Evolutionary conservation across 2,113 vertebrate species (phyloP), one percentile per base, ranked within the genome.

Genomic region (Hippocampus guttulatus): DNA sequence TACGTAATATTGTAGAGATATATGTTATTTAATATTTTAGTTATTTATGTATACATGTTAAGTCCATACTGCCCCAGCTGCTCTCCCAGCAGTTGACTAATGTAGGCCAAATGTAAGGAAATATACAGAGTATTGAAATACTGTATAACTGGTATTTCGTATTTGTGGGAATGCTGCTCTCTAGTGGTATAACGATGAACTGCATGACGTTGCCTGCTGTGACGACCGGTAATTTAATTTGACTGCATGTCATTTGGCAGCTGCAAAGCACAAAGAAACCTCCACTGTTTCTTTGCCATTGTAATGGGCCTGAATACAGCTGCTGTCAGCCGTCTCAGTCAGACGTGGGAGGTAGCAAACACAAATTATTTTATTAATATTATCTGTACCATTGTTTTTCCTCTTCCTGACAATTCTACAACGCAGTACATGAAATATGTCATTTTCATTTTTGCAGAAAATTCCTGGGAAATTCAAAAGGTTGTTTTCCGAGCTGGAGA

Each of bases 381-480:
- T 40, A 61, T 30, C 0, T 9, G 2, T 63, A 30, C 27, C 41
- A 12, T 41, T n/a, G n/a, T n/a, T 64, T 4, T 30, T 2, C 33
- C 14, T 33, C 11, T 16, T 18, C 58, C 8, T 30, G 57, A 16
- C 12, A 30, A 61, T 61, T 33, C 16, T 6, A 18, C 5, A 30
- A 16, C 27, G 14, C 57, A 58, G 27, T 64, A 11, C 33, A 38
- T 38, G 33, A 6, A 38, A 20, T 63, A 45, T 45, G n/a, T 43
- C 9, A 45, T 11, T n/a, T 15, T 23, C 75, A n/a, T 75, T 57
- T 74, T 43, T 69, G 47, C 81, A 99, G 97, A 98, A 98, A 95
- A 95, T 99, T 82, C 96, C 96, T 76, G 95, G 97, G 47, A 99
- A 97, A 87, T 98, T 99, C 87, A 97, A 94, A 91, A 98, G 95